Base-by-base conservation (phyloP, 2,888 invertebrate genomes). In the Drosophila pseudotalamancana region DNA sequence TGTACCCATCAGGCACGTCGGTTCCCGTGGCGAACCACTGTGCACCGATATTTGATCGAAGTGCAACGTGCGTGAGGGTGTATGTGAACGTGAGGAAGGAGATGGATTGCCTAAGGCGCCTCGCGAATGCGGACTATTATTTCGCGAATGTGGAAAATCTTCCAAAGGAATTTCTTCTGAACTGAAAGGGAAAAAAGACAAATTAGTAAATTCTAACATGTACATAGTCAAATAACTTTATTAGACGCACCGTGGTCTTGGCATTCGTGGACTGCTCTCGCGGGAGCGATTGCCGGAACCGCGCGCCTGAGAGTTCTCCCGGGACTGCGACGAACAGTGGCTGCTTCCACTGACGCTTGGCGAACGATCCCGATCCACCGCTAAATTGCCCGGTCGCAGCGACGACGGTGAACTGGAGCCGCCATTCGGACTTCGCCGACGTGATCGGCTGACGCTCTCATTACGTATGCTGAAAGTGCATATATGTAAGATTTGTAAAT, bases 101-200 rank as follows among this genome's bases (percentile, higher is more conserved):
- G 86, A 90, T 3, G 89, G 88, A 32, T 72, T 63, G 0, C 57
- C 62, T 9, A 64, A 34, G 4, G 51, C 56, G 19, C 77, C 66
- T 6, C 89, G 85, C 0, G 90, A 85, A 48, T 89, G 92, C 6
- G 92, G 92, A 65, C 92, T 90, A 19, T 92, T 91, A 42, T 92
- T 92, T 0, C 93, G 92, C 3, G 93, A 92, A 64, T 93, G 93
- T 68, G 94, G 94, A 84, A 97, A 96, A 69, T 96, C 94, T 85
- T 96, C 96, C 35, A 97, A 90, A 0, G 96, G 96, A 40, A 97
- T 97, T 80, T 96, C 96, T 87, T 96, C 95, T 19, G 95, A 95
- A 18, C 91, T 91, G 39, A n/a, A n/a, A n/a, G n/a, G n/a, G n/a
- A n/a, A n/a, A n/a, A n/a, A n/a, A n/a, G n/a, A n/a, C n/a, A n/a